A percentile compares a stretch with the other conserved stretches of the same genome.
These are phyloP conservation scores for Caenorhabditis brenneri DNA, from an alignment of 1,140 invertebrate species.

Conservation along the genomic window DNA sequence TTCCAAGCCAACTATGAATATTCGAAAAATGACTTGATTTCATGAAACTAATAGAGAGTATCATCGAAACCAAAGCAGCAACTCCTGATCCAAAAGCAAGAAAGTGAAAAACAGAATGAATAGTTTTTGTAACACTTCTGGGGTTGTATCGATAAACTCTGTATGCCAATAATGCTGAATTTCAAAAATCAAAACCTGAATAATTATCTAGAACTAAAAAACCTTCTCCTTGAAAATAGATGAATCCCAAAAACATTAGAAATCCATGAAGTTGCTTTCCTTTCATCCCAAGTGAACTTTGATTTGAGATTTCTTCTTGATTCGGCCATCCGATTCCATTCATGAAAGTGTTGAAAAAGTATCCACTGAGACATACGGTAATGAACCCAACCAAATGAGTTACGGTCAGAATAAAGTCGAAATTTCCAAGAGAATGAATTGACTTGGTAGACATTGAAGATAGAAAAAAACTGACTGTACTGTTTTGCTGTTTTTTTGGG, in stretches of 20 bases:
- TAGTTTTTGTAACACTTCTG: conserved; percentile 29
- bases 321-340: conserved; percentile 39
- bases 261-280: conserved; percentile 48
- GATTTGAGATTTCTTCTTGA: neutral
- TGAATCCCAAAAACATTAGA: conserved; percentile 48
- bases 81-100: conserved; percentile 9
- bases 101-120: conserved; percentile 43
- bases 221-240: conserved; percentile 55
- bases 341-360: conserved; percentile 49
- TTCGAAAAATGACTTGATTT: neutral
- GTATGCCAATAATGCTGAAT: conserved; percentile 50
- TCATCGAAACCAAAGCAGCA: conserved; percentile 32
- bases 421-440: neutral
- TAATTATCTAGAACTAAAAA: neutral
- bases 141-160: conserved; percentile 47
- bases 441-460: too few relatives aligned
- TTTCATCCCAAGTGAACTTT: neutral
- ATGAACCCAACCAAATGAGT: neutral
- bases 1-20: conserved; percentile 52
- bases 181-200: neutral
- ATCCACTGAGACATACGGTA: conserved; percentile 44
- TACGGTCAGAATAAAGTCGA: neutral
- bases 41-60: conserved; percentile 30
- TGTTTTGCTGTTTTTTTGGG: too few relatives aligned
- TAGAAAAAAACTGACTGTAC: too few relatives aligned